Evolutionary conservation across 2,113 vertebrate species (phyloP).

Genomic region (Chrysochloris asiatica): DNA sequence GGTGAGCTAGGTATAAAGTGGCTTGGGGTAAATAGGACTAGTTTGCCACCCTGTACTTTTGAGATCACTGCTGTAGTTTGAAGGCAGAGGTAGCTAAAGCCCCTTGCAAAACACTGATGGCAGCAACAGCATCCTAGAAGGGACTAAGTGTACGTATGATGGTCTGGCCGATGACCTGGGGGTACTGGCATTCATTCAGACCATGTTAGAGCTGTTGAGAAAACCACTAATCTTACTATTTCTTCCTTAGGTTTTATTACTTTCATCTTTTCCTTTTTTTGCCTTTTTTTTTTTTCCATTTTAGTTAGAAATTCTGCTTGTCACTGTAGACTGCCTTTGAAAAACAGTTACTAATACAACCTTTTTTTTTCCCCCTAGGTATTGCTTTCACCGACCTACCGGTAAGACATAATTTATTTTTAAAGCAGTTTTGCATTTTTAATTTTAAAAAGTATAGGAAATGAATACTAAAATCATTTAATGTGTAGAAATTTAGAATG

Average conservation of each 20-base stretch:
- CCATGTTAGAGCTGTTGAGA: background rate
- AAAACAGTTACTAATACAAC: constrained; percentile 64
- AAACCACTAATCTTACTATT: background rate
- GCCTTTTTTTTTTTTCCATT: background rate
- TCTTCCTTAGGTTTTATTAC: background rate
- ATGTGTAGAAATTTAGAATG: background rate
- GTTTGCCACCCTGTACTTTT: background rate
- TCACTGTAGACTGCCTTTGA: constrained; percentile 41
- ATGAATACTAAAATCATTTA: background rate
- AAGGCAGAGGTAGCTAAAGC: background rate
- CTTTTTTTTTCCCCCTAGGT: constrained; percentile 81
- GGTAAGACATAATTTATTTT: constrained; percentile 85
- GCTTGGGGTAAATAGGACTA: background rate
- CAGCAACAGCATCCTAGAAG: background rate
- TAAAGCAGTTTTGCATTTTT: constrained; percentile 53
- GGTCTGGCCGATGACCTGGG: background rate
- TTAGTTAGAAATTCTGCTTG: constrained; percentile 47
- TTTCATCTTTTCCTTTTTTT: background rate
- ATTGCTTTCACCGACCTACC: constrained; percentile 90
- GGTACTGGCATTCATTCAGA: background rate
- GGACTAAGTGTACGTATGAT: no score
- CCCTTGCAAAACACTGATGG: background rate
- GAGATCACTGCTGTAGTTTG: background rate
- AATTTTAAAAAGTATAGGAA: constrained; percentile 28
- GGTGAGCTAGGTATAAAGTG: background rate